Conservation (phyloP, 2,113 vertebrate species). For the Pterocles gutturalis region DNA sequence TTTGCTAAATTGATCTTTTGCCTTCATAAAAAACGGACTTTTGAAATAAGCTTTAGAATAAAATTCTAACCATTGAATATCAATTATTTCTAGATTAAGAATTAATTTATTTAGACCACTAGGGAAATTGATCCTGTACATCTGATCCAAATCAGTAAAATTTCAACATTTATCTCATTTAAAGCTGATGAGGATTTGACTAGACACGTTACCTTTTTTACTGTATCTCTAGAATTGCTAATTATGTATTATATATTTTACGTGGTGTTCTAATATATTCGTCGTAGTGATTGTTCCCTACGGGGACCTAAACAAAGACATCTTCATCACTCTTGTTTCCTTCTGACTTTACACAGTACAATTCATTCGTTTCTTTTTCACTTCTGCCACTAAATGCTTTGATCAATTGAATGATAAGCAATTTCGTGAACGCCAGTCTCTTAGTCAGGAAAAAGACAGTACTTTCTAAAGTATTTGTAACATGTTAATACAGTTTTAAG, state of each 20-base stretch:
- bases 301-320: background rate
- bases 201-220: background rate
- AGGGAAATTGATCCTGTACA: slow-evolving; percentile 6
- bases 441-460: background rate
- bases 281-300: background rate
- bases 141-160: background rate
- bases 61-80: slow-evolving; percentile 42
- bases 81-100: slow-evolving; percentile 38
- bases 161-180: slow-evolving; percentile 34
- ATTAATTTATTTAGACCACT: slow-evolving; percentile 16
- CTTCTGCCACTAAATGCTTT: background rate
- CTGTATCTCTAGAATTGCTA: background rate
- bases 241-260: background rate
- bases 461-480: background rate
- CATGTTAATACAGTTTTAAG: background rate
- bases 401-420: background rate
- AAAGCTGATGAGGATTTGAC: background rate
- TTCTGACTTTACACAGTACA: background rate
- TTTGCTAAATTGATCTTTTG: slow-evolving; percentile 56
- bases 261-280: background rate
- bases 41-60: slow-evolving; percentile 61
- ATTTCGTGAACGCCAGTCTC: background rate
- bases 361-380: background rate
- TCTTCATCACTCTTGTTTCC: background rate
- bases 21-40: slow-evolving; percentile 47